Conservation (phyloP, 2,113 vertebrate species). For the Seriola aureovittata region DNA sequence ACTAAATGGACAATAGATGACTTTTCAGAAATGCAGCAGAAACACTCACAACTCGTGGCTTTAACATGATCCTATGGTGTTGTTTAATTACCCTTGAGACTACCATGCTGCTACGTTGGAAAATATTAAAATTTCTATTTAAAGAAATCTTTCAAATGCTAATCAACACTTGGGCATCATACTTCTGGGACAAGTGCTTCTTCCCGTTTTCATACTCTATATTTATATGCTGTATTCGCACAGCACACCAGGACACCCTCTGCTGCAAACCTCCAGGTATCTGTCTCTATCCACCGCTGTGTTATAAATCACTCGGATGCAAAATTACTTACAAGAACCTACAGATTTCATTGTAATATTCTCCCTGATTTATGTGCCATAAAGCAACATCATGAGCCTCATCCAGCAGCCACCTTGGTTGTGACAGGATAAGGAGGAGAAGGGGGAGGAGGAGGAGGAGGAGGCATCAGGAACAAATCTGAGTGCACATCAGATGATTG, state of each 20-base stretch:
- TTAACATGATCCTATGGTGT: not conserved
- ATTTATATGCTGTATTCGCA: slow-evolving; percentile 5
- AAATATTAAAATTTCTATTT: slow-evolving; percentile 8
- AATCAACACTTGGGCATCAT: slow-evolving; percentile 10
- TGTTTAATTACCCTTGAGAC: not conserved
- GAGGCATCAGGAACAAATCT: not conserved
- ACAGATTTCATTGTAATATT: slow-evolving; percentile 65
- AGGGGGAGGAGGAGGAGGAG: slow-evolving; percentile 1
- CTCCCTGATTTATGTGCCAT: slow-evolving; percentile 67
- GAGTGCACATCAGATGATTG: slow-evolving; percentile 46
- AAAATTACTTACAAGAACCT: slow-evolving; percentile 68
- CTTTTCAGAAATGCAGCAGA: slow-evolving; percentile 3
- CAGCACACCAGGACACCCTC: not conserved
- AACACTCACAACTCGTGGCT: not conserved
- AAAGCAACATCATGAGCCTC: slow-evolving; percentile 62
- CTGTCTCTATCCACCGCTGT: slow-evolving; percentile 36
- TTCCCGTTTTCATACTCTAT: not conserved
- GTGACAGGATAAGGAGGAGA: slow-evolving; percentile 41
- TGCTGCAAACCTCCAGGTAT: slow-evolving; percentile 39
- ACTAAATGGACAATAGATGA: slow-evolving; percentile 3
- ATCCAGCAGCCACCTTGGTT: slow-evolving; percentile 50
- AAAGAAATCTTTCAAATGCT: slow-evolving; percentile 30
- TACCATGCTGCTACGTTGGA: not conserved
- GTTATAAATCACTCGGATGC: slow-evolving; percentile 69
- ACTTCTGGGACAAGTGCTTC: slow-evolving; percentile 12